These are phyloP conservation scores for Beroe ovata DNA, from an alignment of 37 sponge, comb jelly and placozoan genomes.

Conservation along the genomic window DNA sequence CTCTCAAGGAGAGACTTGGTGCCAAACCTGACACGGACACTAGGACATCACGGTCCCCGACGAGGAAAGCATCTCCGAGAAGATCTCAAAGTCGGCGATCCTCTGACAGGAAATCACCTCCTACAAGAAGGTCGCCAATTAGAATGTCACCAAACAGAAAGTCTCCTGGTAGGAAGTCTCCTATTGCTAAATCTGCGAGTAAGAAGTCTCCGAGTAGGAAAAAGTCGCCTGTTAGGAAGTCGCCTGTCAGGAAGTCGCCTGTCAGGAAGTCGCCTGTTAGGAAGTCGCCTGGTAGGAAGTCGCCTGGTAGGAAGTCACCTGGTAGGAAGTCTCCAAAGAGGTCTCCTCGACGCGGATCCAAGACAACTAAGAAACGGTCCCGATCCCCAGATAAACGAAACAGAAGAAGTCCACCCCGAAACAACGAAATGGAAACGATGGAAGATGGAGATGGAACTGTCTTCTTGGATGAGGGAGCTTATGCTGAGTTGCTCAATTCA, in stretches of 20 bases:
- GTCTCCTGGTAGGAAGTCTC: constrained; percentile 11
- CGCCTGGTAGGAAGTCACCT: constrained; percentile 3
- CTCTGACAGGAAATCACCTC: not conserved
- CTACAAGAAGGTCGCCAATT: not conserved
- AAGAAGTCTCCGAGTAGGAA: not conserved
- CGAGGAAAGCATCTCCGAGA: not conserved
- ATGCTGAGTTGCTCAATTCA: constrained; percentile 45
- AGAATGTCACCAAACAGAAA: not conserved
- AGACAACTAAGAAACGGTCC: not conserved
- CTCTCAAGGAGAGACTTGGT: not conserved
- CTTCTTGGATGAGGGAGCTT: constrained; percentile 57
- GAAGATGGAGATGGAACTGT: constrained; percentile 59
- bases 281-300: not conserved
- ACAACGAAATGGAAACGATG: not conserved
- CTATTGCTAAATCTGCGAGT: not conserved
- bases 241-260: not conserved
- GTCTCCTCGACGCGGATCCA: not conserved
- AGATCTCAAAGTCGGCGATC: not conserved
- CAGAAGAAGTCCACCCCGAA: not conserved
- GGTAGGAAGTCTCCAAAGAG: not conserved
- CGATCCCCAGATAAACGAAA: not conserved
- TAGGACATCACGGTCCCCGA: constrained; percentile 1
- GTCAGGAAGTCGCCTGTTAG: not conserved
- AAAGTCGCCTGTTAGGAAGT: not conserved
- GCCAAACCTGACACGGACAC: not conserved